Percentiles rank a stretch among this genome's conserved stretches.
phyloP scores from a whole-genome alignment of 2,888 invertebrate species.

The Amiota mariae region DNA sequence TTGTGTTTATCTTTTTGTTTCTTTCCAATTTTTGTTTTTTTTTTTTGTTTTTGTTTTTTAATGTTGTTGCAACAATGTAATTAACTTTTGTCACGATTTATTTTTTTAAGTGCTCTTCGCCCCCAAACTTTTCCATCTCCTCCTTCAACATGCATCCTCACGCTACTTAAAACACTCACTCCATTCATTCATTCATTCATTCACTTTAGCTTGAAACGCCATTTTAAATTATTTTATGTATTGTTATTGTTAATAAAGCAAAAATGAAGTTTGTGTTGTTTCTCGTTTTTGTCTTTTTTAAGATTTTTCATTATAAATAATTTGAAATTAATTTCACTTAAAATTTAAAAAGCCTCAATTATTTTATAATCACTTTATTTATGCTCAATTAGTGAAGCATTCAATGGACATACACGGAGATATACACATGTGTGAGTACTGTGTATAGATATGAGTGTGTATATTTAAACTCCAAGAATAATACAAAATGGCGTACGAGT shows the following conservation, averaged over 20 bases:
- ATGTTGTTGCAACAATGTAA: constrained; percentile 60
- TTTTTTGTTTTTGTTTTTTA: too few species aligned
- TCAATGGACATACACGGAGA: constrained; percentile 39
- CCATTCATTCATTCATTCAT: too few species aligned
- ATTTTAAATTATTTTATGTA: constrained; percentile 37
- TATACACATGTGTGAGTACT: background rate
- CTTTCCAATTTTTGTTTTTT: constrained; percentile 22
- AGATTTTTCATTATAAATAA: too few species aligned
- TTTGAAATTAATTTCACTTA: too few species aligned
- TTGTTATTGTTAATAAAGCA: constrained; percentile 29
- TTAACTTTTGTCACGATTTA: constrained; percentile 69
- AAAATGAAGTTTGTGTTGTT: background rate
- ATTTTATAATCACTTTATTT: constrained; percentile 50
- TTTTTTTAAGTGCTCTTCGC: constrained; percentile 25
- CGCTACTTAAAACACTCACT: background rate
- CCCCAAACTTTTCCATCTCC: background rate
- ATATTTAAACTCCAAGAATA: background rate
- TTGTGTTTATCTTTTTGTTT: constrained; percentile 1
- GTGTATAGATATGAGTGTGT: background rate
- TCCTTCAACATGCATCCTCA: background rate
- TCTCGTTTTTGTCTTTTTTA: constrained; percentile 37
- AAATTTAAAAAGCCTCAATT: constrained; percentile 45
- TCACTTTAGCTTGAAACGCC: background rate
- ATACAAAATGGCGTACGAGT: too few species aligned
- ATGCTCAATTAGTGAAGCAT: constrained; percentile 57